Base-by-base conservation (phyloP, 2,797 vertebrate genomes). In the Iguana delicatissima region DNA sequence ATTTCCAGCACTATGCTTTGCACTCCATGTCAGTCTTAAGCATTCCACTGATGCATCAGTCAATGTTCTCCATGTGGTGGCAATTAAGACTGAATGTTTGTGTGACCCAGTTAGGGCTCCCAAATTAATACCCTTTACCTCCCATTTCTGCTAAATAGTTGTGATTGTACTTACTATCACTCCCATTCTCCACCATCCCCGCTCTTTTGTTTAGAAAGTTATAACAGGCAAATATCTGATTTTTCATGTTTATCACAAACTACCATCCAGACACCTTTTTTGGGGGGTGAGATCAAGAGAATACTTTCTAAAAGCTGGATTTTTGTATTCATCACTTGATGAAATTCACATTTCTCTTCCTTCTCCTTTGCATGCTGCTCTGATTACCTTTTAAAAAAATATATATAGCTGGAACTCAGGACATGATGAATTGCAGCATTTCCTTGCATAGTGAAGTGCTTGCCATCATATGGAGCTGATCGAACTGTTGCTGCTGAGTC, bases 371-470 rank as follows among this genome's bases (percentile, higher is more conserved):
- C 91, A 92, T 80, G 67, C 86, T 93, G 92, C 91, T 95, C 95
- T 95, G 94, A 94, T 95, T 95, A 95, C 57, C 59, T 55, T 55
- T 62, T 62, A 22, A 16, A 46, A 73, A 22, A 3, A 46, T 3
- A 46, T 46, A 89, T 95, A 86, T 95, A 93, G 94, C 89, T 92
- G 93, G 91, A 91, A 80, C 92, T 91, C 88, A 81, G 89, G 88
- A 90, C 46, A 0, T 96, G 93, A 95, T 96, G 94, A 95, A 95
- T 94, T 93, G 94, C 94, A 93, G 89, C 89, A 94, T 93, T 93
- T 96, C 93, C 93, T 89, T 0, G 57, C 92, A 89, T 87, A 91
- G 84, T 69, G 88, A 89, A 91, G 84, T 86, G 85, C 84, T 84
- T 88, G 91, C 92, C 89, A 91, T 95, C 92, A 91, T 87, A 80